phyloP scores from a whole-genome alignment of 1,140 invertebrate species.

The Pseudomyrmex pallidus region DNA sequence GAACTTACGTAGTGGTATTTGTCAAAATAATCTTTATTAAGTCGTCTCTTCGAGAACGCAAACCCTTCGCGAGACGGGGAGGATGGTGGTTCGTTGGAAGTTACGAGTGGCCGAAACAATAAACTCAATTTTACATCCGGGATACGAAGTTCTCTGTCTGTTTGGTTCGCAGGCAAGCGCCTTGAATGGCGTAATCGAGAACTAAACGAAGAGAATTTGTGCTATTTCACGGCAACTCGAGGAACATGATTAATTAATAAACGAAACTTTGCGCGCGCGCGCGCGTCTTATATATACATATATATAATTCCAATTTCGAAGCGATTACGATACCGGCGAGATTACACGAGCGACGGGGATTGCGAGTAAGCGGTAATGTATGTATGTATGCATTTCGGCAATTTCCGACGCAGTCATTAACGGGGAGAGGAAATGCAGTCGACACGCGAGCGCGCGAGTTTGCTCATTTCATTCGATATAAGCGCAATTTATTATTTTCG shows the following conservation, averaged over 20 bases:
- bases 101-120: too few relatives aligned
- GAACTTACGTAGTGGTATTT: not conserved
- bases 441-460: not conserved
- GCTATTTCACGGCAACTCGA: conserved; percentile 23
- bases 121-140: conserved; percentile 9
- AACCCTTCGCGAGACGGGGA: too few relatives aligned
- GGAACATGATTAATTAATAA: conserved; percentile 51
- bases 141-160: not conserved
- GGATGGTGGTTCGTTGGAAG: too few relatives aligned
- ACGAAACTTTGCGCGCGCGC: conserved; percentile 39
- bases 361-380: conserved; percentile 39
- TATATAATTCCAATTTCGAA: conserved; percentile 56
- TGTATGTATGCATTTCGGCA: conserved; percentile 30
- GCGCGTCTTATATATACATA: conserved; percentile 42
- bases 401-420: conserved; percentile 47
- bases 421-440: not conserved
- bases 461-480: not conserved
- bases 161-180: conserved; percentile 7
- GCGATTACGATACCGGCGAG: conserved; percentile 40
- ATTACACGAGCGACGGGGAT: conserved; percentile 14
- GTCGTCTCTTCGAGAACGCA: too few relatives aligned
- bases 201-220: conserved; percentile 36
- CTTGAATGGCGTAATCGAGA: conserved; percentile 25
- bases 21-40: not conserved
- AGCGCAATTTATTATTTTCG: conserved; percentile 1